Evolutionary conservation across 2,888 invertebrate genomes (phyloP).

Genomic region (Andrena chrysosceles): DNA sequence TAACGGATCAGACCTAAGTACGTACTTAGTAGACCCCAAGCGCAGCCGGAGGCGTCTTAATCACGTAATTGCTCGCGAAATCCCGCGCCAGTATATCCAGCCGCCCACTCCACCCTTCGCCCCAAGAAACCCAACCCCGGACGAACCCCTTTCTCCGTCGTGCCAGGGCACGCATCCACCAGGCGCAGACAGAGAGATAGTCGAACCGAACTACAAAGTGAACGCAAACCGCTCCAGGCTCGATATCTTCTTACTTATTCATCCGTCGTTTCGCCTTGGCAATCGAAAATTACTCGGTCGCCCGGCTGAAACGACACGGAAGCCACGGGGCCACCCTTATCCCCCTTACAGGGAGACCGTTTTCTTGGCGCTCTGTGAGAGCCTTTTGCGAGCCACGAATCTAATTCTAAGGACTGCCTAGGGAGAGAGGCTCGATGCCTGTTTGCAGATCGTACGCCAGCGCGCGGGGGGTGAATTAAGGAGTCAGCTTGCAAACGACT

Average conservation of each 20-base stretch:
- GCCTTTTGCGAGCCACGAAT: constrained; percentile 71
- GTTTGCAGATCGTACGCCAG: constrained; percentile 18
- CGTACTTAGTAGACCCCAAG: constrained; percentile 82
- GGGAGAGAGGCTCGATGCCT: constrained; percentile 5
- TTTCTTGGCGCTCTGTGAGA: not conserved
- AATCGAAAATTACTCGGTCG: constrained; percentile 76
- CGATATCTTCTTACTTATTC: constrained; percentile 84
- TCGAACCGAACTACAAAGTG: constrained; percentile 78
- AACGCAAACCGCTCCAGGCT: constrained; percentile 80
- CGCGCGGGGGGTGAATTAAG: constrained; percentile 25
- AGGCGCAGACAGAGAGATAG: constrained; percentile 43
- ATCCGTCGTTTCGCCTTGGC: constrained; percentile 80
- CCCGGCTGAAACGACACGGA: constrained; percentile 37
- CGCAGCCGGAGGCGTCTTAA: constrained; percentile 82
- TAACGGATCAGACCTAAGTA: constrained; percentile 83
- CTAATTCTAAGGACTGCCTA: constrained; percentile 32
- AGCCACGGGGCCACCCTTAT: not conserved
- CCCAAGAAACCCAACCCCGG: constrained; percentile 26
- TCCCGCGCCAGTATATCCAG: constrained; percentile 74
- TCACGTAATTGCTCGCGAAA: constrained; percentile 84
- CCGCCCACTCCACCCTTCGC: constrained; percentile 6
- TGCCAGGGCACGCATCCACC: constrained; percentile 55
- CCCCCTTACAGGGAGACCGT: not conserved
- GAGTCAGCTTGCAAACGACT: constrained; percentile 15
- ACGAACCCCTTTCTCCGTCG: constrained; percentile 40